These are phyloP conservation scores for Drosophila lacicola DNA, from an alignment of 2,888 invertebrate genomes.

Conservation along the genomic window DNA sequence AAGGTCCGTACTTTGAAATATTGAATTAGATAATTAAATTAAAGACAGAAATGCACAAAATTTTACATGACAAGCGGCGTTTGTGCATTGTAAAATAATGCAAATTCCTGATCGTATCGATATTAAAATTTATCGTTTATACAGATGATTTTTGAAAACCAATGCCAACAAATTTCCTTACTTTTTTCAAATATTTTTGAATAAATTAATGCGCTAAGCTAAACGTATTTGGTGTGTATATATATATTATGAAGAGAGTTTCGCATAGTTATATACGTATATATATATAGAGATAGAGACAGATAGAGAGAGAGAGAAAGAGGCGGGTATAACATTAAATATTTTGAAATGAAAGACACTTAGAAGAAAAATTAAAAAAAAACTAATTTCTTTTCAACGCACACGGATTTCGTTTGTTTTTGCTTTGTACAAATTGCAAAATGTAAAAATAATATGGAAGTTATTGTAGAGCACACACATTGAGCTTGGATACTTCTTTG, in stretches of 20 bases:
- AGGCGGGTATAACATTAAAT: constrained; percentile 28
- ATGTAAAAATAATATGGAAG: constrained; percentile 41
- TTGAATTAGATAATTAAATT: constrained; percentile 17
- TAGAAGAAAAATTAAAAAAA: constrained; percentile 61
- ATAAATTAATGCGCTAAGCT: constrained; percentile 67
- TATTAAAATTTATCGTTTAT: constrained; percentile 27
- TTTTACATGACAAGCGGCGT: constrained; percentile 66
- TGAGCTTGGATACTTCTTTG: constrained; percentile 32
- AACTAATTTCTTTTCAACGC: no score
- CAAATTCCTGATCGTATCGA: constrained; percentile 34
- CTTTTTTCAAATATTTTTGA: constrained; percentile 78
- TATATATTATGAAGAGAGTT: constrained; percentile 21
- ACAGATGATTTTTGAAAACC: constrained; percentile 75
- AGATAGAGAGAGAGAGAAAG: constrained; percentile 28
- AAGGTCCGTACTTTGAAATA: constrained; percentile 42
- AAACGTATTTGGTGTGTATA: constrained; percentile 32
- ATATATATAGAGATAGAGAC: constrained; percentile 34
- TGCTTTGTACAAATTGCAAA: constrained; percentile 55
- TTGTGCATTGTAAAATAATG: constrained; percentile 68
- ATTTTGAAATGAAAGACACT: constrained; percentile 63
- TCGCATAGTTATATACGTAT: constrained; percentile 37
- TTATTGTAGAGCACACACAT: constrained; percentile 44
- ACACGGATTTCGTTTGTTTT: constrained; percentile 22
- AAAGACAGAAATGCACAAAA: constrained; percentile 64
- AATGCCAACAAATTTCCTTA: constrained; percentile 84